Evolutionary conservation across 2,888 invertebrate species (phyloP).

Genomic region (Platycheirus rosarum): DNA sequence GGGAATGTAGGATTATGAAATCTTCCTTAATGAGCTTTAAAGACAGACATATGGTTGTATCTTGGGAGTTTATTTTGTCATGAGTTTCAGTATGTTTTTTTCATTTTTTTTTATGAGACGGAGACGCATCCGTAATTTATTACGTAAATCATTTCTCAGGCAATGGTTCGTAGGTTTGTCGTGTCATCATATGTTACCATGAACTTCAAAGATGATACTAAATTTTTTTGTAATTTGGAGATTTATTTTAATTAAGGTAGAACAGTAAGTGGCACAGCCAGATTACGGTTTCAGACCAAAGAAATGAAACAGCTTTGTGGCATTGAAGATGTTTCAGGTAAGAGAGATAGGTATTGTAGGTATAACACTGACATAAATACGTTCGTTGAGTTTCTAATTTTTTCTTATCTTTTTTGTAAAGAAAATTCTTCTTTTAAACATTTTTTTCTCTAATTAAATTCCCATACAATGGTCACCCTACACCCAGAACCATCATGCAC

Average conservation of each 20-base stretch:
- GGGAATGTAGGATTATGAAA: slow-evolving; percentile 22
- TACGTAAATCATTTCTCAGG: slow-evolving; percentile 42
- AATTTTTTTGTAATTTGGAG: slow-evolving; percentile 3
- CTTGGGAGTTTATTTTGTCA: slow-evolving; percentile 12
- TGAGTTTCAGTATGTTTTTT: slow-evolving; percentile 27
- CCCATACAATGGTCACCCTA: slow-evolving; percentile 7
- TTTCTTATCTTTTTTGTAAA: no score
- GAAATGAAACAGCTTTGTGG: no score
- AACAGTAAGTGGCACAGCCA: slow-evolving; percentile 11
- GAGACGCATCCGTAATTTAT: slow-evolving; percentile 42
- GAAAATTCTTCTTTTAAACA: no score
- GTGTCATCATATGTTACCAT: slow-evolving; percentile 22
- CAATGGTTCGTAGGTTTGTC: neutral
- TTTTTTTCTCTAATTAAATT: no score
- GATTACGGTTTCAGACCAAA: no score
- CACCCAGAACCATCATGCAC: neutral
- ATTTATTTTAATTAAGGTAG: slow-evolving; percentile 8
- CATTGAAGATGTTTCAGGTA: no score
- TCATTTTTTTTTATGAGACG: no score
- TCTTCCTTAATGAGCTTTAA: slow-evolving; percentile 45
- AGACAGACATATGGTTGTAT: neutral
- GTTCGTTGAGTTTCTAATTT: no score
- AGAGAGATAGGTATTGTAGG: no score
- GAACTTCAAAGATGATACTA: slow-evolving; percentile 31
- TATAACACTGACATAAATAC: no score